Base-by-base conservation (phyloP, 2,797 vertebrate genomes). In the Premnoplex brunnescens region DNA sequence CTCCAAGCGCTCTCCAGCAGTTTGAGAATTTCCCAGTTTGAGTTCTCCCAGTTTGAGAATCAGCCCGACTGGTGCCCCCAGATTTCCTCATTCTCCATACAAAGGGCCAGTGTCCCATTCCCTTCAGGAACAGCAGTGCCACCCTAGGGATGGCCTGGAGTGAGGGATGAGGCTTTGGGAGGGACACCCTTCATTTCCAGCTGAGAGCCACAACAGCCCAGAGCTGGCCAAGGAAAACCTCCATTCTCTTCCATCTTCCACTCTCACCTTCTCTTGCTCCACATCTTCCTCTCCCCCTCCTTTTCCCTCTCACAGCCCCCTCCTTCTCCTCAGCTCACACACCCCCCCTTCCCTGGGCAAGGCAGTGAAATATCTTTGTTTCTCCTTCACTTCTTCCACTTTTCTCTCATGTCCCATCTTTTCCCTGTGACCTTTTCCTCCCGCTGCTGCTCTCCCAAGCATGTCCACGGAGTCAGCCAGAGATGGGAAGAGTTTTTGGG, bases 41-140 rank as follows among this genome's bases (percentile, higher is more conserved):
- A n/a, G n/a, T n/a, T n/a, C 26, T 4, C 12, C 21, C 3, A 0
- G 7, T 1, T 22, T 49, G 54, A 34, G 52, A 17, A 22, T 1
- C 22, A 60, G 13, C 46, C 30, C 6, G 10, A 11, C 36, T 18
- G 48, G 18, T 2, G 11, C 11, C 3, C 5, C 3, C 10, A 6
- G 28, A 21, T 18, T 32, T 48, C 28, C 77, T 19, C 3, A 0
- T 4, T 17, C 43, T n/a, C 54, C 68, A 5, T 23, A 10, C 0
- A 2, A 11, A 27, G 32, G 36, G 32, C 7, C 23, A 10, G 14
- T 8, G 4, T 16, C 49, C 28, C 44, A 5, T 1, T 23, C 22
- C 44, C 18, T 3, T 13, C 34, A 55, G 46, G 34, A 58, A 8
- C 7, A 37, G 44, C 51, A 69, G 55, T 6, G 51, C 60, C 41